A percentile compares a stretch with the other conserved stretches of the same genome.
phyloP scores from a whole-genome alignment of 1,140 invertebrate genomes.

The Drosophila sturtevanti region DNA sequence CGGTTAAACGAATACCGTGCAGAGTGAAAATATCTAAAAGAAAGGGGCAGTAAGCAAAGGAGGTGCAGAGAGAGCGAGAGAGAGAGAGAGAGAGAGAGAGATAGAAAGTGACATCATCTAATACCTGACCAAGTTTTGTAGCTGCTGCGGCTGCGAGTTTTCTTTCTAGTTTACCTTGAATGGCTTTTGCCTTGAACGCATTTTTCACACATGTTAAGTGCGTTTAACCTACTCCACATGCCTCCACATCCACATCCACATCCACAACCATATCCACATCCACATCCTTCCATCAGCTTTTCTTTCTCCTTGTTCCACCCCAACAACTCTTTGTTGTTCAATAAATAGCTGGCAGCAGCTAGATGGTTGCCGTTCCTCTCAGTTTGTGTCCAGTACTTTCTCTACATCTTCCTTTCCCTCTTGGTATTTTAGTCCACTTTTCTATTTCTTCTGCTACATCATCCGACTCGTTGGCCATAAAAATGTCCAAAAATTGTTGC shows the following conservation, averaged over 20 bases:
- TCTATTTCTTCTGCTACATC: constrained; percentile 34
- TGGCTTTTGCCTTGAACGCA: constrained; percentile 70
- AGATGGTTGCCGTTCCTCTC: not conserved
- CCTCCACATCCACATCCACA: too few species aligned
- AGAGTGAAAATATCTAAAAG: not conserved
- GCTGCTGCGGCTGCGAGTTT: constrained; percentile 7
- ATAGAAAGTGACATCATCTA: constrained; percentile 29
- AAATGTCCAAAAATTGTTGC: constrained; percentile 67
- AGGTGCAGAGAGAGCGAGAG: not conserved
- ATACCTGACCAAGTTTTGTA: constrained; percentile 43
- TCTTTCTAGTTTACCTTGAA: constrained; percentile 2
- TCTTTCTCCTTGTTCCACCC: not conserved
- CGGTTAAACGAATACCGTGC: not conserved
- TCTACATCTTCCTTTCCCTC: not conserved
- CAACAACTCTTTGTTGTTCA: constrained; percentile 48
- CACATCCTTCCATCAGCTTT: not conserved
- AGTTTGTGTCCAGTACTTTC: constrained; percentile 34
- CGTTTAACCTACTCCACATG: constrained; percentile 9
- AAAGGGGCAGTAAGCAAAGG: too few species aligned
- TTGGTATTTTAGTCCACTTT: not conserved
- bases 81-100: not conserved
- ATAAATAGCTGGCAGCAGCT: constrained; percentile 52
- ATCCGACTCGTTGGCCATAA: constrained; percentile 44
- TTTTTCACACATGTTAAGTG: constrained; percentile 61
- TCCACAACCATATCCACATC: too few species aligned